Base-by-base conservation (phyloP, 2,797 vertebrate species). In the Melanotaenia boesemani region DNA sequence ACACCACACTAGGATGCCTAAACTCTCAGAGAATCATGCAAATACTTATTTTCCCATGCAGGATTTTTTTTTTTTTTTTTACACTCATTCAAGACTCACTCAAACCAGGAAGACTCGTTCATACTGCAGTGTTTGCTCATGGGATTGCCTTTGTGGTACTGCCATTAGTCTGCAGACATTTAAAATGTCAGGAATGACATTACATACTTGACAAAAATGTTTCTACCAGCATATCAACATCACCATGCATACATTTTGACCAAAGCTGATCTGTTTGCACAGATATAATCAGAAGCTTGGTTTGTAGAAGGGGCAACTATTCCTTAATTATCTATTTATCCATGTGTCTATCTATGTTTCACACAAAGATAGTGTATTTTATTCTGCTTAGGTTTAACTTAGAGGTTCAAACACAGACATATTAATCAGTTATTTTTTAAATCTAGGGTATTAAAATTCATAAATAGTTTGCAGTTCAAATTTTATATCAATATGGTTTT, bases 71-170 rank as follows among this genome's bases (percentile, higher is more conserved):
- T 76, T 48, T 56, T 37, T 26, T 73, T 59, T 79, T 84, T n/a
- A n/a, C n/a, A 81, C 88, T 91, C 84, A 90, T 89, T 87, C 79
- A 86, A 74, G 64, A 76, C 65, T 87, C 81, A 85, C 78, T 81
- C 61, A 83, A 89, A 88, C 85, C 80, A 91, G 91, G 91, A 92
- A 91, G 87, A 90, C 44, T 74, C 74, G 79, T 70, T 79, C 55
- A 81, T 71, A 81, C 20, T 13, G 6, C 70, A 72, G 60, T 0
- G 26, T 67, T 77, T 73, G 62, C 74, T 85, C 39, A 65, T 60
- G 36, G 32, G 37, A 41, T 50, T 76, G 36, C 64, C 39, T 50
- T 0, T 34, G 24, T 60, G 16, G 7, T 22, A 28, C 32, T 75
- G 57, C 8, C n/a, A 11, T 48, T 41, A 12, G 32, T 62, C n/a